A percentile compares a stretch with the other conserved stretches of the same genome.
Conservation (phyloP, 2,797 vertebrate species). For the Heterohyrax brucei region DNA sequence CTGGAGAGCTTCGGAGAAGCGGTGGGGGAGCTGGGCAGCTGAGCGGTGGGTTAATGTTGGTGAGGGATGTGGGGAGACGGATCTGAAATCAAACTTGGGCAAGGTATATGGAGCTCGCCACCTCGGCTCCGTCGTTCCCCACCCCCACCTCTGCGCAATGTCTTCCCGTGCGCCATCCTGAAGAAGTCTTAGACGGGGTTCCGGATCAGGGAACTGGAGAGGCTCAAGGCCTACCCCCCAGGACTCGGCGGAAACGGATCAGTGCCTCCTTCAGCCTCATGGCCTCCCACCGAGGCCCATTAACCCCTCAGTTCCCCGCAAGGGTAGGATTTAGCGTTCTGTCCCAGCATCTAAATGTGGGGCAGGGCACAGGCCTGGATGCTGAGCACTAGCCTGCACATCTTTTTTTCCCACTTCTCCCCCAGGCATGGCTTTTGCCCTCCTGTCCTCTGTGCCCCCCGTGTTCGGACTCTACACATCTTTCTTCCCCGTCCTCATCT, state of each 20-base stretch:
- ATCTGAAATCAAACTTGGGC: background rate
- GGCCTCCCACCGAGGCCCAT: conserved; percentile 52
- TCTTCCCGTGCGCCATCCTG: conserved; percentile 3
- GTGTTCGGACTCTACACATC: conserved; percentile 97
- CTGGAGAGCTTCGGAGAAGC: background rate
- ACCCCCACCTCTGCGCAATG: background rate
- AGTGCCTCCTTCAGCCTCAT: conserved; percentile 5
- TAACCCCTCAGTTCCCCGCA: conserved; percentile 40
- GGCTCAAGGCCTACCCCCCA: conserved; percentile 7
- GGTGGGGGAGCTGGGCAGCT: background rate
- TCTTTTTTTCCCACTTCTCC: background rate
- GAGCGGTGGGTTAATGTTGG: background rate
- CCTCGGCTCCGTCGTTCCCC: background rate
- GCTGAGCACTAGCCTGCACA: fast-evolving
- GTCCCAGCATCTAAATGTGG: background rate
- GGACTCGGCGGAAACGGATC: background rate
- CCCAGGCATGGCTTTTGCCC: conserved; percentile 96
- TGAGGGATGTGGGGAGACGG: background rate
- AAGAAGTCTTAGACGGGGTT: conserved; percentile 36
- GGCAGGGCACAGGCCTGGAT: background rate
- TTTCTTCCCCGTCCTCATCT: conserved; percentile 96
- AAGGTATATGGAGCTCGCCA: background rate
- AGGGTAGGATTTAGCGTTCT: background rate
- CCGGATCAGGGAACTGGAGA: conserved; percentile 63
- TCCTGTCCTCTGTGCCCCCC: conserved; percentile 96